Evolutionary conservation across 2,113 vertebrate genomes (phyloP).

Genomic region (Tricholaema leucomelas): DNA sequence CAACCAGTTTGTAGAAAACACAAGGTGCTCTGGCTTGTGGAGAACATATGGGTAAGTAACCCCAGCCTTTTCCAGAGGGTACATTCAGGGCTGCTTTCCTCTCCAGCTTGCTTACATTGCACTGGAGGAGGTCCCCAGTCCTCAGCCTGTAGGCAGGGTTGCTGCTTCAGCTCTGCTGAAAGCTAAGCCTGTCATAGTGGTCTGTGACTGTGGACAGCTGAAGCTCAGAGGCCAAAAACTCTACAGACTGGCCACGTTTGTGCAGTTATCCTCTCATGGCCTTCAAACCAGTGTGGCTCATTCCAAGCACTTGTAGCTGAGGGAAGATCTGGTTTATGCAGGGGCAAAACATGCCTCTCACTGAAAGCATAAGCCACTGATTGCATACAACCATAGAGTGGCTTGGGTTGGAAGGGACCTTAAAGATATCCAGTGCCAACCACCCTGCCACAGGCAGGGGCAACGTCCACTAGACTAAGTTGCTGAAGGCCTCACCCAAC

Average conservation of each 20-base stretch:
- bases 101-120: neutral
- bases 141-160: neutral
- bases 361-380: neutral
- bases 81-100: neutral
- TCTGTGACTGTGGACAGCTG: neutral
- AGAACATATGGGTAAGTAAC: neutral
- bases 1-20: neutral
- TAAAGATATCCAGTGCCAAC: too few relatives aligned
- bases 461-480: too few relatives aligned
- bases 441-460: too few relatives aligned
- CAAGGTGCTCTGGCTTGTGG: neutral
- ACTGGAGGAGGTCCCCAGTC: neutral
- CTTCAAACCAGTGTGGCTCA: neutral
- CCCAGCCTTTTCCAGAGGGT: neutral
- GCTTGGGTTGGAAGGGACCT: too few relatives aligned
- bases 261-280: neutral
- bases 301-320: neutral
- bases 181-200: neutral
- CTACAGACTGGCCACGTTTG: neutral
- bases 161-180: neutral
- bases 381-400: neutral
- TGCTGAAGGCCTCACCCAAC: too few relatives aligned
- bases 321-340: neutral
- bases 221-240: neutral
- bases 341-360: accelerated